phyloP scores from a whole-genome alignment of 53 echinoderm and acorn worm genomes.

The Antedon mediterranea region DNA sequence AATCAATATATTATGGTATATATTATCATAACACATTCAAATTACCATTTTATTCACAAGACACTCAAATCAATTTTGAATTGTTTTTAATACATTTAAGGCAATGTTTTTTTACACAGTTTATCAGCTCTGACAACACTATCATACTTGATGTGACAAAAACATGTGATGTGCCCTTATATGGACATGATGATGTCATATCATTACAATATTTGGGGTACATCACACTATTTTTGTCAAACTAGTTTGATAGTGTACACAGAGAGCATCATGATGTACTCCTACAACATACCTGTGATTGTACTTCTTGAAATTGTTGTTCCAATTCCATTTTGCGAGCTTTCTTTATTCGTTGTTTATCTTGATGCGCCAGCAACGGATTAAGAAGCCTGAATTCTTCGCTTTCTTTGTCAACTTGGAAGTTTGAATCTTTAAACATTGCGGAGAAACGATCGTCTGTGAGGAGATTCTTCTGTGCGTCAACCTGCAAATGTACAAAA shows the following conservation, averaged over 20 bases:
- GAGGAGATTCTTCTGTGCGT: conserved; percentile 28
- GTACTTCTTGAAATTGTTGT: conserved; percentile 57
- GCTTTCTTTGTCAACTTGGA: conserved; percentile 75
- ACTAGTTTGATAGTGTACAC: no score
- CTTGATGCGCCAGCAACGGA: conserved; percentile 68
- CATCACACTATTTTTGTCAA: background rate
- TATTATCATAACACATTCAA: no score
- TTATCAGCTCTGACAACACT: no score
- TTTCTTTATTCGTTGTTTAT: conserved; percentile 39
- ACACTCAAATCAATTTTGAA: no score
- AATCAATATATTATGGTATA: no score
- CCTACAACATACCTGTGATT: conserved; percentile 33
- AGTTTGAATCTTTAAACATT: conserved; percentile 86
- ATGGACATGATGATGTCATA: no score
- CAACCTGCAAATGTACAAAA: conserved; percentile 26
- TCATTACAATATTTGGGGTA: background rate
- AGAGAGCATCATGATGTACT: no score
- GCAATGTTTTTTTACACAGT: no score
- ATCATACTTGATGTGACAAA: no score
- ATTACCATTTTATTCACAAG: no score
- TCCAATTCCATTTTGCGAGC: conserved; percentile 34
- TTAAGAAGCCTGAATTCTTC: conserved; percentile 63
- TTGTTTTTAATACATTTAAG: no score
- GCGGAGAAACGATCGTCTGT: conserved; percentile 77
- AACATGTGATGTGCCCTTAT: no score